Evolutionary conservation across 2,113 vertebrate genomes (phyloP).

Genomic region (Trochalopteron elliotii): DNA sequence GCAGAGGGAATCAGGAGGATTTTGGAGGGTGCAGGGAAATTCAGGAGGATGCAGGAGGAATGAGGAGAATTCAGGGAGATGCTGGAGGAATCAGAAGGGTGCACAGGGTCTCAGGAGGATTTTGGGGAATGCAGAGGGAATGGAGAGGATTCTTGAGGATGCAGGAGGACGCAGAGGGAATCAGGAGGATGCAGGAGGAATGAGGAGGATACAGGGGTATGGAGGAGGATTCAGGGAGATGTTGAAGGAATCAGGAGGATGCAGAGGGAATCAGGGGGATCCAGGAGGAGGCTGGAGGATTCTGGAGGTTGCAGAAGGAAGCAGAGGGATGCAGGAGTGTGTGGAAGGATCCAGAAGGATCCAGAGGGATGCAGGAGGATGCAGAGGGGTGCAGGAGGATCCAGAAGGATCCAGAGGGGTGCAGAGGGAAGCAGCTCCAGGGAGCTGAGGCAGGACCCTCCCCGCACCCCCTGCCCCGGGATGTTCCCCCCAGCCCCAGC

Average conservation of each 20-base stretch:
- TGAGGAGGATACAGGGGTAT: fast-evolving
- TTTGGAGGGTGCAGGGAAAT: fast-evolving
- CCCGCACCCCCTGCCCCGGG: fast-evolving
- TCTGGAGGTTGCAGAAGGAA: fast-evolving
- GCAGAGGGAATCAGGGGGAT: too few species aligned
- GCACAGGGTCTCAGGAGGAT: background rate
- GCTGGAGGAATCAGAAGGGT: too few species aligned
- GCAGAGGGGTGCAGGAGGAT: fast-evolving
- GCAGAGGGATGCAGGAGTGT: fast-evolving
- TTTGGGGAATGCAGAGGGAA: background rate
- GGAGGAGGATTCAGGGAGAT: too few species aligned
- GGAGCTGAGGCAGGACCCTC: background rate
- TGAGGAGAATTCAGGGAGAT: fast-evolving
- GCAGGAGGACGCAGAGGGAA: background rate
- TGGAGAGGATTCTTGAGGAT: too few species aligned
- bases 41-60: fast-evolving
- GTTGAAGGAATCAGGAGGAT: too few species aligned
- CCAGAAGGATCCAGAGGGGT: fast-evolving
- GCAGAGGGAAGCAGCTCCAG: background rate
- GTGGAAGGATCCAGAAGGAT: fast-evolving
- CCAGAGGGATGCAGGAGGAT: fast-evolving
- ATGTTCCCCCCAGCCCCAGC: background rate
- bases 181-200: too few species aligned
- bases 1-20: background rate
- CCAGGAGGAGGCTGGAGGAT: fast-evolving